Evolutionary conservation across 1,140 invertebrate species (phyloP), one percentile per base, ranked within the genome.

Genomic region (Laupala kohalensis): DNA sequence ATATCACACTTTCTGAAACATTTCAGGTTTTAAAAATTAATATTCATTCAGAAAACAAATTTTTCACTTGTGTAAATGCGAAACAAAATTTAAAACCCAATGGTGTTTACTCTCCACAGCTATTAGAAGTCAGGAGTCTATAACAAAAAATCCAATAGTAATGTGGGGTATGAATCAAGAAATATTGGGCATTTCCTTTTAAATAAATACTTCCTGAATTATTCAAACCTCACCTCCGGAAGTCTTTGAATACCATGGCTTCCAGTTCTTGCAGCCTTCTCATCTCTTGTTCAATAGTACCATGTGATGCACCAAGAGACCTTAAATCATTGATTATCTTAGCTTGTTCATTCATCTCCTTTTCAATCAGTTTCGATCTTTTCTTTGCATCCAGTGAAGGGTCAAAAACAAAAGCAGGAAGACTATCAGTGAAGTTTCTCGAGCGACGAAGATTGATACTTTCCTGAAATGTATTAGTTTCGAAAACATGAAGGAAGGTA

Each of bases 301-400:
- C 87, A 77, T 94, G 90, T n/a, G 91, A 93, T 29, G 96, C 96
- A 0, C 95, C 95, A 23, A 96, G 81, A 5, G 91, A 89, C 77
- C 92, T 85, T 69, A 98, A 83, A 82, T 97, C 95, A 78, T 95
- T 95, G 68, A 98, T 96, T 53, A 96, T 92, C 82, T 94, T 95
- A 0, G 93, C 87, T 80, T 97, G 94, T 80, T 98, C 95, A 76
- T 94, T 95, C 93, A 98, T 97, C 82, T 97, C 95, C 78, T 94
- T 94, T 81, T 98, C 95, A 75, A 98, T 94, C n/a, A 97, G 84
- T 77, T 95, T 91, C 6, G 94, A 94, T 63, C 95, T 86, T 77
- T 92, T 91, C 77, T 93, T 94, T 0, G 94, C 88, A 80, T 96
- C 94, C 53, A 97, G 82, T 3, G 86, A 88, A 2, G 90, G 86